These are phyloP conservation scores for Microplitis mediator DNA, from an alignment of 1,140 invertebrate species.

Conservation along the genomic window DNA sequence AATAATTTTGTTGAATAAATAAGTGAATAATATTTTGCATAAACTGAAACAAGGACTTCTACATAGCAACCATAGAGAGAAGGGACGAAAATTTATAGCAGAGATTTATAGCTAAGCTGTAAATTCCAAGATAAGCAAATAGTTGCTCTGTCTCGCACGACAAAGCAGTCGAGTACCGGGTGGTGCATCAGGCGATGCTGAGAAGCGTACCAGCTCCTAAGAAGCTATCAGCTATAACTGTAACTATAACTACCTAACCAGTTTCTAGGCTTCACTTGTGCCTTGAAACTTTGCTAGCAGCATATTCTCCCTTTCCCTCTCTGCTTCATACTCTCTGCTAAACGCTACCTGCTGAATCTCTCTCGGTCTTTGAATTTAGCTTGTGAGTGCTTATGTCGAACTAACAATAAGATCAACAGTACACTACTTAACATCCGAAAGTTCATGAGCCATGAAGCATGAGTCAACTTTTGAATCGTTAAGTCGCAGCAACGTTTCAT, in stretches of 20 bases:
- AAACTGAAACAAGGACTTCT: not conserved
- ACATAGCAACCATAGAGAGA: not conserved
- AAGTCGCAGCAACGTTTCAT: constrained; percentile 3
- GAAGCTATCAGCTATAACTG: not conserved
- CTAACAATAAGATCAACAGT: constrained; percentile 19
- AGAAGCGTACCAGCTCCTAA: not conserved
- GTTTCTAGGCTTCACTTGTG: not conserved
- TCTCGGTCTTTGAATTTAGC: too few species aligned
- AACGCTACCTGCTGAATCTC: not conserved
- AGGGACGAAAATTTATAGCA: not conserved
- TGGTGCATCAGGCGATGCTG: not conserved
- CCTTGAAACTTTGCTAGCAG: not conserved
- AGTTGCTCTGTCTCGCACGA: not conserved
- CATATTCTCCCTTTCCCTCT: not conserved
- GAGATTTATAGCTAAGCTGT: not conserved
- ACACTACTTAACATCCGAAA: not conserved
- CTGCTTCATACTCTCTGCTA: not conserved
- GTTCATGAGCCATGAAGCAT: constrained; percentile 11
- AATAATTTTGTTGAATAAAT: too few species aligned
- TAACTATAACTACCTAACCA: not conserved
- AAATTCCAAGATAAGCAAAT: not conserved
- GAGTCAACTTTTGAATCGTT: constrained; percentile 10
- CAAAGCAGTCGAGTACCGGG: not conserved
- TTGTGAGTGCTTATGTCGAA: not conserved
- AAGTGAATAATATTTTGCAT: too few species aligned